Base-by-base conservation (phyloP, 2,888 invertebrate species). In the Aplocera efformata region DNA sequence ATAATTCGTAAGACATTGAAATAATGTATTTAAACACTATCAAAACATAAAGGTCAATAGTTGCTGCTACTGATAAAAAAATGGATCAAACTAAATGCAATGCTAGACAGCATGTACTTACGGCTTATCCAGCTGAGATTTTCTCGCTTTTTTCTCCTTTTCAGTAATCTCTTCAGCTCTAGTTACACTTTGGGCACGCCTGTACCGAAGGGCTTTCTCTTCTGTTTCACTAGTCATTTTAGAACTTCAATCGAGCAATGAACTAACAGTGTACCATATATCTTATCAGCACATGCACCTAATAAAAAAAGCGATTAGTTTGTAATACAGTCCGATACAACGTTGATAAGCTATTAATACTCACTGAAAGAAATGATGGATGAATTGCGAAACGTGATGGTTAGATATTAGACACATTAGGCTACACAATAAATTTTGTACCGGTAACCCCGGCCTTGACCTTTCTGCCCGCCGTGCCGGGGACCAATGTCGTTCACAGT, bases 121-220 rank as follows among this genome's bases (percentile, higher is more conserved):
- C 97, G 97, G 96, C 85, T 93, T 94, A 84, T 97, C 97, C 8
- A 94, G 93, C 66, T 97, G 96, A 10, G 91, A 90, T 74, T 90
- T 92, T 50, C 97, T 90, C 31, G 92, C 92, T 79, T 93, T 93
- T 60, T 92, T 91, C 79, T 96, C 96, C 56, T 94, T 92, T 61
- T 93, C 93, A 50, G 93, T 91, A 49, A 96, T 96, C 81, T 96
- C 95, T 78, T 97, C 96, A 17, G 96, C 96, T 49, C 94, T 91
- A 4, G 96, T 95, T 22, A 95, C 95, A 84, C 96, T 96, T 71
- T 94, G 95, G 3, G 95, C 92, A 63, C 96, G 90, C 63, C 95
- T 89, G 57, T 91, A 90, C 22, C 94, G 90, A 35, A 92, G 74
- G 32, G 84, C 58, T 42, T 89, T 91, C 48, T 89, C 90, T 46